These are phyloP conservation scores for Rhynchotus rufescens DNA, from an alignment of 2,797 vertebrate genomes.

Conservation along the genomic window DNA sequence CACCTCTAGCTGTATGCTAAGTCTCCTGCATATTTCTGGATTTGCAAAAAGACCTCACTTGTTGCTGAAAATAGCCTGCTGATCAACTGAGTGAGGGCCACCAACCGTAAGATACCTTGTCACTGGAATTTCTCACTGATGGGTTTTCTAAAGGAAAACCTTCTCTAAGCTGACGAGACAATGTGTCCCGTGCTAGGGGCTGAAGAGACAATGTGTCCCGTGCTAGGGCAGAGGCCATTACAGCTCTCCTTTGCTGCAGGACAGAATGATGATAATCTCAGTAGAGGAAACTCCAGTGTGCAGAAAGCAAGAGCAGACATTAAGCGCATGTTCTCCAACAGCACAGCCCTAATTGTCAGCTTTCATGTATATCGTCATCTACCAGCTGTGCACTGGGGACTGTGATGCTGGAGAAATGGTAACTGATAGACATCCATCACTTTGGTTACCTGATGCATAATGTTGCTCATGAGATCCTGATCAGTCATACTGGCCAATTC, in stretches of 20 bases:
- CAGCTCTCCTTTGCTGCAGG: background rate
- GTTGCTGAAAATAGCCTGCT: background rate
- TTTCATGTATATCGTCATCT: background rate
- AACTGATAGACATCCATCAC: background rate
- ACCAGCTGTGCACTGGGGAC: background rate
- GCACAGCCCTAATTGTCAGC: background rate
- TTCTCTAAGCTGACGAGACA: background rate
- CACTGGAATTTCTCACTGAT: background rate
- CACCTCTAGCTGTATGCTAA: background rate
- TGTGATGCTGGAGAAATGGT: background rate
- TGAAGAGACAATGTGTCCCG: background rate
- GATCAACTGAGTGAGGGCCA: background rate
- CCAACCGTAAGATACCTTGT: background rate
- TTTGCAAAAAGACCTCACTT: background rate
- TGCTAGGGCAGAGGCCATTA: background rate
- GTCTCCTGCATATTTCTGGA: background rate
- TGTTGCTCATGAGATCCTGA: slow-evolving; percentile 91
- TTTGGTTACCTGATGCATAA: slow-evolving; percentile 91
- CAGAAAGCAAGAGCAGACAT: background rate
- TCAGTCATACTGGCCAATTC: slow-evolving; percentile 98
- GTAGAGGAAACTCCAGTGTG: background rate
- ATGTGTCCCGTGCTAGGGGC: background rate
- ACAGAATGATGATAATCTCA: background rate
- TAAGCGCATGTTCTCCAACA: background rate
- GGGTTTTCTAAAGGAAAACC: background rate